Evolutionary conservation across 1,140 invertebrate genomes (phyloP), one percentile per base, ranked within the genome.

Genomic region (Spodoptera litura): DNA sequence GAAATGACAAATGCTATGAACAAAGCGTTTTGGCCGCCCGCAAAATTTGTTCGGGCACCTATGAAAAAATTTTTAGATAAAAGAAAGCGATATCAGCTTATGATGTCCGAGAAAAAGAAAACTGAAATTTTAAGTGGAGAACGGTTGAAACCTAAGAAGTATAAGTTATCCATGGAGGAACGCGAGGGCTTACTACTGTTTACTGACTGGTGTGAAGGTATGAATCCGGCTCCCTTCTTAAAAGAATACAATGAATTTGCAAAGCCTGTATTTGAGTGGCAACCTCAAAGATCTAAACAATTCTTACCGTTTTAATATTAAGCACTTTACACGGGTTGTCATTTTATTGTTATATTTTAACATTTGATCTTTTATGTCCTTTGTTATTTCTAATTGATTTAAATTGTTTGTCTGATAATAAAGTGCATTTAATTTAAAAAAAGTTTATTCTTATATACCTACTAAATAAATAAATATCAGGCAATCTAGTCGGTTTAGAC

Each of bases 21-120:
- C 79, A 94, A 94, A 83, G 94, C 95, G 3, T 95, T 96, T 90
- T 94, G 95, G 74, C 95, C 95, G 9, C 95, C 95, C 3, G 81
- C 82, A 51, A 89, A 88, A 79, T 93, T 84, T 77, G 87, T 74
- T 38, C 80, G 88, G 51, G 89, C 91, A 9, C 82, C 83, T 20
- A 55, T 89, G 3, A 83, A 85, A 58, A 92, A 90, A 61, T 89
- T 88, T 85, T 71, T 88, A 62, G 83, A 90, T 77, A 90, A 88
- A 79, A 91, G 91, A 80, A 88, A 71, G 51, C 81, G 86, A 78
- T 83, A 89, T 80, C 79, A 83, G 55, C 75, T 80, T 85, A 78
- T 79, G 78, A 73, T 82, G 64, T 78, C 92, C 86, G 78, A 88
- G 76, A 87, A 74, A 74, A 86, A 75, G 61, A 90, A 91, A 72